Base-by-base conservation (phyloP, 1,140 invertebrate genomes). In the Drosophila pandora region DNA sequence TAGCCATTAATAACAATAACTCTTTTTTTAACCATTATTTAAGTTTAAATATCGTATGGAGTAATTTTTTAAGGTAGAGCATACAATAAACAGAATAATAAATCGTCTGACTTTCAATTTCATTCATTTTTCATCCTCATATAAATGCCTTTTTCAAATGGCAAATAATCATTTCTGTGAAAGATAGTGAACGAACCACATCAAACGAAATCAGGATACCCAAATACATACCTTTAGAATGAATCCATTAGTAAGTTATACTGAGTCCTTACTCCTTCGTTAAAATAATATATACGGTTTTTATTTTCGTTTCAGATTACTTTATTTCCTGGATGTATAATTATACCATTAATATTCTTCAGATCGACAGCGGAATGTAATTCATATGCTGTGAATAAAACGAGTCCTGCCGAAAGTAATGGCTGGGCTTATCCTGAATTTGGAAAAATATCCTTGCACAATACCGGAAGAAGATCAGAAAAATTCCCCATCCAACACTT, bases 291-390 rank as follows among this genome's bases (percentile, higher is more conserved):
- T 0, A 21, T 43, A 2, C 13, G 17, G 8, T 43, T 7, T 21
- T 10, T 39, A 12, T 23, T 28, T 28, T 5, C 12, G n/a, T 52
- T 30, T n/a, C 32, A 74, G 71, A 45, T 64, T 12, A 43, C 23
- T 10, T 56, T 74, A 5, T 37, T 74, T 43, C 30, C 60, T 43
- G 69, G 69, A 73, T 52, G 54, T 30, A 8, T 74, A 30, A 39
- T 49, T 12, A 21, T 64, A 57, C 37, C 52, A 0, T 0, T 74
- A 25, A 63, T 73, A 9, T 21, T 73, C 10, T 39, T 64, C 37
- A 70, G 30, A 43, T 56, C 34, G 13, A 6, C 52, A 2, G 23
- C 28, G 3, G 25, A 45, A 0, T 21, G 28, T 21, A 12, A 50
- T 22, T 73, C 49, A 1, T 50, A 57, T 64, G 37, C 52, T 41